Conservation (phyloP, 1,140 invertebrate species). For the Oryzaephilus surinamensis region DNA sequence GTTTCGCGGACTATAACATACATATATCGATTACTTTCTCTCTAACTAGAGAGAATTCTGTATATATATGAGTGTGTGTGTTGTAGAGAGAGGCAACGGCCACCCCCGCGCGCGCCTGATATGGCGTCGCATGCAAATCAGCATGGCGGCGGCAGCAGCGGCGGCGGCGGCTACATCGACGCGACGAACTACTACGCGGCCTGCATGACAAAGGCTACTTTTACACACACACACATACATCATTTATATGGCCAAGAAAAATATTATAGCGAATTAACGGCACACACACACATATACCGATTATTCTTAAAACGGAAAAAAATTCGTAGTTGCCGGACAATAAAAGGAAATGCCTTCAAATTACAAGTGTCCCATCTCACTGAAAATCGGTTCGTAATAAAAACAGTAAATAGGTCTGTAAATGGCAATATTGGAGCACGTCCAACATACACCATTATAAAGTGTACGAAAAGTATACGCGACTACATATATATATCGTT, state of each 20-base stretch:
- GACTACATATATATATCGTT: conserved; percentile 12
- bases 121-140: conserved; percentile 39
- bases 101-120: conserved; percentile 26
- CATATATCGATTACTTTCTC: conserved; percentile 54
- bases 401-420: conserved; percentile 12
- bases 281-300: too few relatives aligned
- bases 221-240: too few relatives aligned
- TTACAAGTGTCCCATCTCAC: too few relatives aligned
- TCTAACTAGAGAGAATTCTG: too few relatives aligned
- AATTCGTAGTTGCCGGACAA: too few relatives aligned
- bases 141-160: conserved; percentile 34
- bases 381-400: conserved; percentile 11
- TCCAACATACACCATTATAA: conserved; percentile 12
- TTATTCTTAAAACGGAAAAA: too few relatives aligned
- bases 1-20: conserved; percentile 35
- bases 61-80: conserved; percentile 26
- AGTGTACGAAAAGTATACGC: conserved; percentile 4
- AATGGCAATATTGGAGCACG: conserved; percentile 14
- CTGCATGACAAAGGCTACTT: conserved; percentile 24
- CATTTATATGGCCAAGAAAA: too few relatives aligned
- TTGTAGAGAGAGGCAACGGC: conserved; percentile 7
- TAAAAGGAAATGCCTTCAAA: too few relatives aligned
- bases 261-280: too few relatives aligned
- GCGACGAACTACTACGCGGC: conserved; percentile 23
- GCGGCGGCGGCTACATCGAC: conserved; percentile 13